Evolutionary conservation across 2,113 vertebrate species (phyloP).

Genomic region (Perccottus glenii): DNA sequence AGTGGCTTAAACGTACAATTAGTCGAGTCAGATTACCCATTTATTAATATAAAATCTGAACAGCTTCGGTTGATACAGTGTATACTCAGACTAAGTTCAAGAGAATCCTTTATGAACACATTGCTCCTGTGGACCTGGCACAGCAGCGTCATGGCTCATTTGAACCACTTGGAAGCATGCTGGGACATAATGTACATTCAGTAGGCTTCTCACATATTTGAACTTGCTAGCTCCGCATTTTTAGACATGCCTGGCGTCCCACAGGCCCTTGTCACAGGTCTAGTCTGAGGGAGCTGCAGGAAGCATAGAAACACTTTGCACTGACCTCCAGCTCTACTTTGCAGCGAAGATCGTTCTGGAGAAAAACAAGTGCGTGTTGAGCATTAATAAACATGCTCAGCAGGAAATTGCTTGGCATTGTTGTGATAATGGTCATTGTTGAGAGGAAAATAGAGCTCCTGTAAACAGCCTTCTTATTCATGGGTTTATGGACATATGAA

Average conservation of each 20-base stretch:
- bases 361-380: background rate
- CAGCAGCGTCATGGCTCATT: slow-evolving; percentile 4
- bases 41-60: too few species aligned
- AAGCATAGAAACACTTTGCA: background rate
- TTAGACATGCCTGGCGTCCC: slow-evolving; percentile 8
- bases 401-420: slow-evolving; percentile 7
- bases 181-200: slow-evolving; percentile 22
- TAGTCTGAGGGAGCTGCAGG: background rate
- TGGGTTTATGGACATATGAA: slow-evolving; percentile 27
- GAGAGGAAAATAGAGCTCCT: background rate
- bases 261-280: background rate
- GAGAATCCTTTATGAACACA: background rate
- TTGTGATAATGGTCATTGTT: slow-evolving; percentile 10
- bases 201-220: slow-evolving; percentile 6
- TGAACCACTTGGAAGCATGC: slow-evolving; percentile 1
- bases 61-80: background rate
- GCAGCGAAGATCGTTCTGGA: background rate
- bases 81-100: background rate
- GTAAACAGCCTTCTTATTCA: slow-evolving; percentile 18
- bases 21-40: too few species aligned
- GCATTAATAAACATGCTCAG: background rate
- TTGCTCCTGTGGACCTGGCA: background rate
- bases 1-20: too few species aligned
- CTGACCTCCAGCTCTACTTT: background rate
- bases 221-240: slow-evolving; percentile 17